phyloP scores from a whole-genome alignment of 2,113 vertebrate genomes.

The Chroicocephalus ridibundus region DNA sequence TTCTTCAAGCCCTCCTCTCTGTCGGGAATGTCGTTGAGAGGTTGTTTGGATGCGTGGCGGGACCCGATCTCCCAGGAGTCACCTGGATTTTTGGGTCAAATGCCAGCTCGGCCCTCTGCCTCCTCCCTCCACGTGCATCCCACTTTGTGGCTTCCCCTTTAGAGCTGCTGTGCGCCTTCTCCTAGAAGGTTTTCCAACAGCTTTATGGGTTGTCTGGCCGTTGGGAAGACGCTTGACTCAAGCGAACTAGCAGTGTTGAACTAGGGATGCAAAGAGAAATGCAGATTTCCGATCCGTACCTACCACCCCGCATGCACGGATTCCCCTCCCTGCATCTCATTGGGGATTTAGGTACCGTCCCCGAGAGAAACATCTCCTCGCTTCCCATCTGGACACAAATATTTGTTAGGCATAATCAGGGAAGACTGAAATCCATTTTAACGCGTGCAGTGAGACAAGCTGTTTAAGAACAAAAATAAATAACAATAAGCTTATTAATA shows the following conservation, averaged over 20 bases:
- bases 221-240: background rate
- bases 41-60: background rate
- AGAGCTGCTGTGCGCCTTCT: background rate
- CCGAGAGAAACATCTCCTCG: background rate
- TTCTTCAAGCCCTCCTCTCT: background rate
- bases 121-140: background rate
- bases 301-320: rapidly evolving
- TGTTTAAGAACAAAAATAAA: constrained; percentile 28
- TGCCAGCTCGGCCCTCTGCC: background rate
- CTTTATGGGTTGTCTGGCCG: background rate
- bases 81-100: background rate
- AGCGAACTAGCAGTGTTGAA: background rate
- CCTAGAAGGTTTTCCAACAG: background rate
- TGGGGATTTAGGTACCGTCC: background rate
- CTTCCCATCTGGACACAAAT: background rate
- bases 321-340: background rate
- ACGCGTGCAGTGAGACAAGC: background rate
- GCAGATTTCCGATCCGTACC: background rate
- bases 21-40: background rate
- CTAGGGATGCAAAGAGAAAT: background rate
- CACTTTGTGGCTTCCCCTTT: background rate
- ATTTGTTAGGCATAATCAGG: background rate
- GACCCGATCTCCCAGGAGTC: background rate
- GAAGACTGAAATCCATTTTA: background rate
- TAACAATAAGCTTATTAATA: constrained; percentile 45